Conservation (phyloP, 2,113 vertebrate genomes). For the Mormyrus iriodes region DNA sequence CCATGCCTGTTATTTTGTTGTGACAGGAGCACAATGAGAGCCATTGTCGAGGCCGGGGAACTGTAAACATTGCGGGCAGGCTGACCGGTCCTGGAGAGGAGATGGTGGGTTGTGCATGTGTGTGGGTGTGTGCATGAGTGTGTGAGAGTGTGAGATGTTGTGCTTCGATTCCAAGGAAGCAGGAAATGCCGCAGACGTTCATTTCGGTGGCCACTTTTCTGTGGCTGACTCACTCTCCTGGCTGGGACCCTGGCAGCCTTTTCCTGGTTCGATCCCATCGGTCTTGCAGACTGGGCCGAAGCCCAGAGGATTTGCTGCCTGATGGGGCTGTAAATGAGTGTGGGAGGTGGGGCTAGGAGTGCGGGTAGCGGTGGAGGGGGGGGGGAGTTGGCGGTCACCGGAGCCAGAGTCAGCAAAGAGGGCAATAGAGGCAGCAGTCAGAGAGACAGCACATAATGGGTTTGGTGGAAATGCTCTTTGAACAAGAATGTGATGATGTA, state of each 20-base stretch:
- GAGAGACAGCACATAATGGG: not conserved
- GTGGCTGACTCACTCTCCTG: constrained; percentile 54
- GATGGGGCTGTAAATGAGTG: constrained; percentile 12
- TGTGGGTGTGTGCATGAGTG: constrained; percentile 13
- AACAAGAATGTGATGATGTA: not conserved
- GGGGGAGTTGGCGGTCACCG: not conserved
- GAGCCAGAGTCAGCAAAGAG: not conserved
- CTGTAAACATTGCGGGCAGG: constrained; percentile 24
- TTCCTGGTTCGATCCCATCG: constrained; percentile 28
- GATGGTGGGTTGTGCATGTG: not conserved
- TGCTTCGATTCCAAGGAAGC: constrained; percentile 36
- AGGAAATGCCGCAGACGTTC: constrained; percentile 45
- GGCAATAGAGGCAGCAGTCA: not conserved
- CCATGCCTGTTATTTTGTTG: constrained; percentile 27
- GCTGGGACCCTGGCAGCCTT: constrained; percentile 35
- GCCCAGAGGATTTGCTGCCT: constrained; percentile 1
- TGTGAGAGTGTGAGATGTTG: constrained; percentile 27
- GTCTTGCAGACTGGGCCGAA: constrained; percentile 25
- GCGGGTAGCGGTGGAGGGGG: not conserved
- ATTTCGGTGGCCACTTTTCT: constrained; percentile 53
- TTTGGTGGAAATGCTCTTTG: not conserved
- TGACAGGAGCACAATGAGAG: constrained; percentile 26
- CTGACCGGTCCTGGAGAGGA: constrained; percentile 20
- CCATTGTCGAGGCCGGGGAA: constrained; percentile 15
- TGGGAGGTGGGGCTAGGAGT: constrained; percentile 14